These are phyloP conservation scores for Petromus typicus DNA, from an alignment of 2,113 vertebrate genomes.

Conservation along the genomic window DNA sequence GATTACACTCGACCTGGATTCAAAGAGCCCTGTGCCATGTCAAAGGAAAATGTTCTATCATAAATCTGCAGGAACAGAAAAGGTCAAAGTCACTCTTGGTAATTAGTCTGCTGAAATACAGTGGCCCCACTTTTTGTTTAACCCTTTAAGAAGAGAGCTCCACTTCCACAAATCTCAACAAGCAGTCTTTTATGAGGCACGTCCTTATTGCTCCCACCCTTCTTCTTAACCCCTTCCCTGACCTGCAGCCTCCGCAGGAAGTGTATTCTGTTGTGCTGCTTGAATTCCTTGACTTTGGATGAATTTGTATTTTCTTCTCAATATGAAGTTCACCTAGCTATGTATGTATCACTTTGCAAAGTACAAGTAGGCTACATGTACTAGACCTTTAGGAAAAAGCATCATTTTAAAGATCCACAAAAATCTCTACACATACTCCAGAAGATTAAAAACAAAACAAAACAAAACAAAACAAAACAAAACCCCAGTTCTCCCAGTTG, in stretches of 20 bases:
- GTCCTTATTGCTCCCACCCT: constrained; percentile 13
- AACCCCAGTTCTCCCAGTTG: not conserved
- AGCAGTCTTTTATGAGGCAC: constrained; percentile 70
- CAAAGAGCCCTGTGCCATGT: constrained; percentile 78
- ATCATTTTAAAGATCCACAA: not conserved
- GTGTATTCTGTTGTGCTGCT: constrained; percentile 40
- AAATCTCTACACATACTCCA: not conserved
- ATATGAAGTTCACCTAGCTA: not conserved
- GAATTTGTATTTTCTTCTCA: not conserved
- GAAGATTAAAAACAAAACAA: not conserved
- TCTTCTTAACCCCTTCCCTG: constrained; percentile 40
- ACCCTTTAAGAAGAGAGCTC: constrained; percentile 78
- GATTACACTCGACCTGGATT: constrained; percentile 82
- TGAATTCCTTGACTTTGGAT: constrained; percentile 36
- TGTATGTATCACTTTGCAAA: not conserved
- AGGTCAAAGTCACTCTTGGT: constrained; percentile 83
- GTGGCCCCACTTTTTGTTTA: constrained; percentile 80
- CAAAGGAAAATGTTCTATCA: constrained; percentile 86
- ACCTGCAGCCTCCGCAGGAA: constrained; percentile 43
- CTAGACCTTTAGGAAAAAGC: not conserved
- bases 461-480: no score
- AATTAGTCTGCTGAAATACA: constrained; percentile 82
- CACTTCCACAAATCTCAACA: constrained; percentile 71
- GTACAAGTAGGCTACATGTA: not conserved
- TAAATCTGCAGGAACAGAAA: constrained; percentile 83